Conservation (phyloP, 2,113 vertebrate species). For the Alouatta palliata region DNA sequence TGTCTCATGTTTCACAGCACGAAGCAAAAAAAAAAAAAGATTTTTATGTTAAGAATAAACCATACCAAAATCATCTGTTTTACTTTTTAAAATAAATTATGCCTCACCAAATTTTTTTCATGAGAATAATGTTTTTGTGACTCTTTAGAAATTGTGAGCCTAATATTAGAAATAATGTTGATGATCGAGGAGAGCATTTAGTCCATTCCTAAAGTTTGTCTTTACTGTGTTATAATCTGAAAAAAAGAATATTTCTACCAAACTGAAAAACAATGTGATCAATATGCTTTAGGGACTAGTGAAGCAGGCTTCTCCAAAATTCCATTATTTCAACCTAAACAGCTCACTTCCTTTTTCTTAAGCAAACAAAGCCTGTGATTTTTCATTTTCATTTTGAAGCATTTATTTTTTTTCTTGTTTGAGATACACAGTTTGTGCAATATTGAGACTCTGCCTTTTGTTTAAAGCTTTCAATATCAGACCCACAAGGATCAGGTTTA, state of each 20-base stretch:
- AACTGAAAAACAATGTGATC: neutral
- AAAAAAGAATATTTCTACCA: conserved; percentile 2
- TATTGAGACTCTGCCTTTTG: neutral
- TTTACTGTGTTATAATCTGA: neutral
- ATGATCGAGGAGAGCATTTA: neutral
- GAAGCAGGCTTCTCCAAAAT: conserved; percentile 2
- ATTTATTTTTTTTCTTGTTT: conserved; percentile 23
- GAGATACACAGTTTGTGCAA: neutral
- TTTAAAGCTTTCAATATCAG: conserved; percentile 4
- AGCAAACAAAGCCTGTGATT: conserved; percentile 24
- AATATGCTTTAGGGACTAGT: neutral
- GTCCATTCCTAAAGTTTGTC: neutral
- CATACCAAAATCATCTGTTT: neutral
- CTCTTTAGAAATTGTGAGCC: neutral
- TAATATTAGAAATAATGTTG: neutral
- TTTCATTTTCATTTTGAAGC: conserved; percentile 34
- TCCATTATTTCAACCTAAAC: neutral
- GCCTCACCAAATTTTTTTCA: neutral
- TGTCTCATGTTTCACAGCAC: neutral
- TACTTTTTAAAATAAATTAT: neutral
- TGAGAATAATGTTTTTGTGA: neutral
- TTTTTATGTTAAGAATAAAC: conserved; percentile 9
- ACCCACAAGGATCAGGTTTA: neutral
- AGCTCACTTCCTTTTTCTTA: neutral
- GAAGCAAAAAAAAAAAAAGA: conserved; percentile 9